These are phyloP conservation scores for Nomia melanderi DNA, from an alignment of 1,140 invertebrate species.

Conservation along the genomic window DNA sequence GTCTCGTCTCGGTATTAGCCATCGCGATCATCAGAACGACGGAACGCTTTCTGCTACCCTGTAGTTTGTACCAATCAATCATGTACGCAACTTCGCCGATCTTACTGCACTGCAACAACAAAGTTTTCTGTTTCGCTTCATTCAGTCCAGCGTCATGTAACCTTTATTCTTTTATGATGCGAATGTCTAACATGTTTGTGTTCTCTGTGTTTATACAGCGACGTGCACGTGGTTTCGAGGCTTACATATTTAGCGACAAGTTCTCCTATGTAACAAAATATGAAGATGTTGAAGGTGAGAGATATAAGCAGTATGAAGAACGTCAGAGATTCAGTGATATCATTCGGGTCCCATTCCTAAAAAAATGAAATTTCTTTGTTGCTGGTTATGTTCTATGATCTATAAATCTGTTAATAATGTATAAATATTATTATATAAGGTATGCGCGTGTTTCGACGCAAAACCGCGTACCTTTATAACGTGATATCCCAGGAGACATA, in stretches of 20 bases:
- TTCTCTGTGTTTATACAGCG: too few species aligned
- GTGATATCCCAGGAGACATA: conserved; percentile 71
- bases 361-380: conserved; percentile 27
- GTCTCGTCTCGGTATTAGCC: conserved; percentile 54
- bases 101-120: conserved; percentile 46
- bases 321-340: not conserved
- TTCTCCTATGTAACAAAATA: conserved; percentile 69
- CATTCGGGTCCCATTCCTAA: conserved; percentile 57
- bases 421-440: too few species aligned
- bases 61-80: conserved; percentile 63
- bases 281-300: conserved; percentile 62
- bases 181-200: too few species aligned
- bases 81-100: conserved; percentile 56
- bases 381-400: too few species aligned
- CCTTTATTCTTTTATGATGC: too few species aligned
- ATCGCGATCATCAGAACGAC: conserved; percentile 62
- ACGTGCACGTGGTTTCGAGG: not conserved
- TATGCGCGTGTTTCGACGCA: too few species aligned
- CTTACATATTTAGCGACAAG: conserved; percentile 57
- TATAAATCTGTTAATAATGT: too few species aligned
- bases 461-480: conserved; percentile 58
- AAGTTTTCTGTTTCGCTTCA: not conserved
- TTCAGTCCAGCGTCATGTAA: not conserved
- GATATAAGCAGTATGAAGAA: conserved; percentile 39
- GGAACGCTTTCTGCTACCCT: conserved; percentile 36